phyloP scores from a whole-genome alignment of 1,140 invertebrate species.

The Lepidostoma basale region DNA sequence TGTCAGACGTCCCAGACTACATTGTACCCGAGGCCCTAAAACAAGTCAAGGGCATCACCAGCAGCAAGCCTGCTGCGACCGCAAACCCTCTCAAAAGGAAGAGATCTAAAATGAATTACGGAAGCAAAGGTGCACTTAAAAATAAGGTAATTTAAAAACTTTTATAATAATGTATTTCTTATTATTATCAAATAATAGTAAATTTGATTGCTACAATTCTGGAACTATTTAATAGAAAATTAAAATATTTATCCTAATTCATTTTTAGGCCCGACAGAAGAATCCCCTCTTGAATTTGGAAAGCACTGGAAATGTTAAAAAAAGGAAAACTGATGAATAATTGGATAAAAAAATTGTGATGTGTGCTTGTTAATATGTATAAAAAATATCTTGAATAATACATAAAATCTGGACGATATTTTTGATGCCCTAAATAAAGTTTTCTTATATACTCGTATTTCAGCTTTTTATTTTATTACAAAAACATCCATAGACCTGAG shows the following conservation, averaged over 20 bases:
- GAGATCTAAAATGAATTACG: constrained; percentile 49
- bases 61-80: constrained; percentile 45
- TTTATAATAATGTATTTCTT: too few species aligned
- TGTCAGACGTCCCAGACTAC: constrained; percentile 94
- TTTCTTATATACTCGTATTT: too few species aligned
- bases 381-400: too few species aligned
- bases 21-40: constrained; percentile 81
- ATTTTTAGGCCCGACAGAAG: constrained; percentile 52
- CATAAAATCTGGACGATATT: too few species aligned
- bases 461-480: too few species aligned
- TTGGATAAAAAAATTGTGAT: neutral
- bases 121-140: constrained; percentile 54
- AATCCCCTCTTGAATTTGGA: constrained; percentile 55
- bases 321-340: constrained; percentile 34
- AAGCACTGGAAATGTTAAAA: constrained; percentile 21
- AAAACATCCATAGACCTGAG: too few species aligned
- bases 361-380: too few species aligned
- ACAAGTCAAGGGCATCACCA: constrained; percentile 60
- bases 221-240: neutral
- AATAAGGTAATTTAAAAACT: constrained; percentile 55
- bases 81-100: constrained; percentile 48
- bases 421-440: too few species aligned
- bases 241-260: neutral
- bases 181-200: too few species aligned
- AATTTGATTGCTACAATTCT: too few species aligned